Conservation (phyloP, 2,113 vertebrate genomes). For the Mus spicilegus region DNA sequence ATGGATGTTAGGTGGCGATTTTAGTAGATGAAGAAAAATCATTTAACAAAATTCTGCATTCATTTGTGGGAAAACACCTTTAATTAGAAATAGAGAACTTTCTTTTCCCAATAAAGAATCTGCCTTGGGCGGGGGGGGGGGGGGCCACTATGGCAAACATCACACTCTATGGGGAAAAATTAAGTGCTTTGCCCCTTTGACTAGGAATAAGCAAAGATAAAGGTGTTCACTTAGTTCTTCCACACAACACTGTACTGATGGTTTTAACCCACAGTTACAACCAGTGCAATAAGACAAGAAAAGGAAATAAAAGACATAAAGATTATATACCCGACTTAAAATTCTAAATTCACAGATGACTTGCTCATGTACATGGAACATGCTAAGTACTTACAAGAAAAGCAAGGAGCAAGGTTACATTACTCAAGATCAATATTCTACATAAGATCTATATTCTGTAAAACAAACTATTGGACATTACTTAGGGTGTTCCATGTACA, state of each 20-base stretch:
- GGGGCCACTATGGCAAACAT: neutral
- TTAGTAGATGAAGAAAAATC: neutral
- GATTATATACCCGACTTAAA: conserved; percentile 60
- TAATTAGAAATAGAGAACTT: conserved; percentile 56
- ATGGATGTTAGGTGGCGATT: neutral
- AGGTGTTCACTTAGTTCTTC: neutral
- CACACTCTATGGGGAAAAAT: conserved; percentile 27
- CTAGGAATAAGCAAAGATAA: neutral
- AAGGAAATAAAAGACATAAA: conserved; percentile 59
- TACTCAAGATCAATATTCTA: conserved; percentile 35
- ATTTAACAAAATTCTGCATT: conserved; percentile 27
- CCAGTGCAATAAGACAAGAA: conserved; percentile 41
- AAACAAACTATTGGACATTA: conserved; percentile 31
- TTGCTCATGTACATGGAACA: conserved; percentile 40
- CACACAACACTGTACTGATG: conserved; percentile 25
- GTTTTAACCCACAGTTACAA: neutral
- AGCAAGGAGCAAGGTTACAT: conserved; percentile 4
- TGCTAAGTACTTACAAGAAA: conserved; percentile 25
- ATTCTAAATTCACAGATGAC: conserved; percentile 38
- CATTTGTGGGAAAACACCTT: conserved; percentile 37
- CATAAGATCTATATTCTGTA: conserved; percentile 42
- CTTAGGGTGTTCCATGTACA: conserved; percentile 30
- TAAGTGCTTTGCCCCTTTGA: conserved; percentile 34
- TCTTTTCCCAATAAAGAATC: neutral
- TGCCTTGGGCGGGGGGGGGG: neutral